A percentile compares a stretch with the other conserved stretches of the same genome.
phyloP scores from a whole-genome alignment of 2,888 invertebrate species.

The Omphaloscelis lunosa region DNA sequence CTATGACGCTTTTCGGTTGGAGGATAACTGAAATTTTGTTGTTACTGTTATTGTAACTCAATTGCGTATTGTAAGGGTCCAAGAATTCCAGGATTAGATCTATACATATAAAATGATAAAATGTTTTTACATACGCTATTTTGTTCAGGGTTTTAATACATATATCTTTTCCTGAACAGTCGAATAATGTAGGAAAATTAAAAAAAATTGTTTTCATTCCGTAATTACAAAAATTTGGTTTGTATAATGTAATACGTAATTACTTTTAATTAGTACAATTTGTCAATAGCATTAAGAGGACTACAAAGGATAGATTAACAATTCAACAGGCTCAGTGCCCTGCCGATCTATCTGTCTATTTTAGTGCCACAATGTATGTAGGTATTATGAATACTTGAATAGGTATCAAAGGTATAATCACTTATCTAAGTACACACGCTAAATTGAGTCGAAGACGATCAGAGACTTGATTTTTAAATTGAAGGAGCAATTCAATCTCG shows the following conservation, averaged over 20 bases:
- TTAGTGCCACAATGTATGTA: conserved; percentile 14
- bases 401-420: conserved; percentile 32
- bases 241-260: conserved; percentile 17
- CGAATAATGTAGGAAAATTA: background rate
- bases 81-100: background rate
- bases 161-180: background rate
- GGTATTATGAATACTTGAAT: conserved; percentile 25
- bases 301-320: conserved; percentile 32
- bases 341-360: conserved; percentile 10
- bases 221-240: background rate
- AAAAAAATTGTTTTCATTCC: background rate
- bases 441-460: conserved; percentile 45
- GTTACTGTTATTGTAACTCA: conserved; percentile 12
- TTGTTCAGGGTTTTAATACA: background rate
- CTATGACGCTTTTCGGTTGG: conserved; percentile 11
- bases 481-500: conserved; percentile 58
- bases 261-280: conserved; percentile 44
- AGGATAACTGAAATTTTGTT: background rate
- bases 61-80: background rate
- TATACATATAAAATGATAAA: conserved; percentile 2
- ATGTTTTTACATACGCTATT: background rate
- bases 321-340: conserved; percentile 35
- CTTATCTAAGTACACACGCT: conserved; percentile 33
- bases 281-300: conserved; percentile 42
- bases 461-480: conserved; percentile 60